Base-by-base conservation (phyloP, 37 sponge, comb jelly and placozoan species). In the Halichondria panicea region DNA sequence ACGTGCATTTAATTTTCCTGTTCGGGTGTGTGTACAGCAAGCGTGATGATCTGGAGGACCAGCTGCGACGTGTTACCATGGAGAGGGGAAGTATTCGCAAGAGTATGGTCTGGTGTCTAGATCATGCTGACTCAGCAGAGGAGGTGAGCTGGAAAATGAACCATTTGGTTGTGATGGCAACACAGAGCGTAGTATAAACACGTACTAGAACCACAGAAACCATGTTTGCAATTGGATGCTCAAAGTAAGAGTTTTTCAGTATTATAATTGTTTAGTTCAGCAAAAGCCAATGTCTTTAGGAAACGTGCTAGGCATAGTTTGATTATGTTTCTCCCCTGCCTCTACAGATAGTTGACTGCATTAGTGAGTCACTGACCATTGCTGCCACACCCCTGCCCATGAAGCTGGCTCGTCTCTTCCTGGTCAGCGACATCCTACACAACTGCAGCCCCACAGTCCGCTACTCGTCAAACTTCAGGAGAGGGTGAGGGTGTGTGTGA, bases 261-360 rank as follows among this genome's bases (percentile, higher is more conserved):
- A n/a, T n/a, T n/a, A n/a, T n/a, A n/a, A n/a, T n/a, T n/a, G n/a
- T n/a, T n/a, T n/a, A n/a, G n/a, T n/a, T n/a, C n/a, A n/a, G n/a
- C n/a, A n/a, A n/a, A n/a, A n/a, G n/a, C n/a, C n/a, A n/a, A n/a
- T n/a, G n/a, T n/a, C n/a, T n/a, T n/a, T n/a, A n/a, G n/a, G n/a
- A n/a, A n/a, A n/a, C n/a, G n/a, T n/a, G n/a, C n/a, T n/a, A n/a
- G n/a, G n/a, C n/a, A n/a, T n/a, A n/a, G n/a, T n/a, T n/a, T n/a
- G n/a, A n/a, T n/a, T n/a, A n/a, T n/a, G n/a, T n/a, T n/a, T n/a
- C n/a, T n/a, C n/a, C n/a, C n/a, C n/a, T n/a, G n/a, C n/a, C n/a
- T n/a, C n/a, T n/a, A 4, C 56, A 96, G 94, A 89, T 97, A n/a
- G 88, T 97, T 44, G 96, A 98, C 40, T 98, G 95, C 70, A 86